Percentiles rank a stretch among this genome's conserved stretches.
Conservation (phyloP, 2,113 vertebrate genomes). For the Semicossyphus pulcher region DNA sequence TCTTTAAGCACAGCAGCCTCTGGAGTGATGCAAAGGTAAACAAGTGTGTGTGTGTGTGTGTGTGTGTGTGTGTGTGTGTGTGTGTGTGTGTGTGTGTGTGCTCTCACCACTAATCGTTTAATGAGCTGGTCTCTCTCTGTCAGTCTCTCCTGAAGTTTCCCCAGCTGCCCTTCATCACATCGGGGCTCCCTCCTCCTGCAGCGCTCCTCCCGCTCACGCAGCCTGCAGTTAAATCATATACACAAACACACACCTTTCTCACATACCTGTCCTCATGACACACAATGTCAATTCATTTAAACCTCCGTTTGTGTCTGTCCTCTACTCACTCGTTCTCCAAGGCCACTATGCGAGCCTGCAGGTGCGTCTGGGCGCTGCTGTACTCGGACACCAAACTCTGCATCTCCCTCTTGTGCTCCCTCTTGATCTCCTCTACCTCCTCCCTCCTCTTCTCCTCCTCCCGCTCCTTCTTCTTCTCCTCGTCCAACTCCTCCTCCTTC, state of each 20-base stretch:
- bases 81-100: not conserved
- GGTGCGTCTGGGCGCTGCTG: constrained; percentile 85
- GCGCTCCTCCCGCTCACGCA: constrained; percentile 90
- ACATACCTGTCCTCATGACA: constrained; percentile 6
- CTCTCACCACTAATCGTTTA: constrained; percentile 90
- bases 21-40: no score
- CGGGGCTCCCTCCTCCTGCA: constrained; percentile 84
- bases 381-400: constrained; percentile 89
- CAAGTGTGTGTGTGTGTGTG: not conserved
- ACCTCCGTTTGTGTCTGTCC: not conserved
- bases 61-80: not conserved
- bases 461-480: constrained; percentile 78
- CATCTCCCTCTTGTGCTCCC: constrained; percentile 86
- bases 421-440: constrained; percentile 84
- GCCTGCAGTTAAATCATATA: constrained; percentile 79
- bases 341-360: constrained; percentile 90
- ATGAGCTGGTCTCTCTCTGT: constrained; percentile 91
- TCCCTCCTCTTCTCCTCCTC: constrained; percentile 80
- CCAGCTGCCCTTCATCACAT: constrained; percentile 88
- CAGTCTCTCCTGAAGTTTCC: constrained; percentile 90
- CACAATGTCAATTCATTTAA: not conserved
- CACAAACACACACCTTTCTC: constrained; percentile 55
- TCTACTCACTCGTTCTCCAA: constrained; percentile 88
- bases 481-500: constrained; percentile 77
- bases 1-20: no score